Conservation (phyloP, 2,888 invertebrate species). For the Synergus gifuensis region DNA sequence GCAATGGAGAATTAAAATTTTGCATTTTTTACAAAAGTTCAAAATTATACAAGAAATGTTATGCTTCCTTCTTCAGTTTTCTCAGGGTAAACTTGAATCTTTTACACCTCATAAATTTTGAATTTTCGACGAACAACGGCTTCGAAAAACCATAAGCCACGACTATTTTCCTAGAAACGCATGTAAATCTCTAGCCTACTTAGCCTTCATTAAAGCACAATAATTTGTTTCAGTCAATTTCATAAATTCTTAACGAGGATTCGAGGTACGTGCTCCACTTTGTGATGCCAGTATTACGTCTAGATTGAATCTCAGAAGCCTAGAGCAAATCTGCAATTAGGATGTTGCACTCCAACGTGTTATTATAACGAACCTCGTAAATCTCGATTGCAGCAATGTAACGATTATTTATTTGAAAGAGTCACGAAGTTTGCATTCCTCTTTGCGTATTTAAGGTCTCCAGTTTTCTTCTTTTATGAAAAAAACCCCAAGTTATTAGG, state of each 20-base stretch:
- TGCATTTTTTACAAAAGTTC: neutral
- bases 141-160: neutral
- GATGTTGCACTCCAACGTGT: conserved; percentile 4
- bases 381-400: neutral
- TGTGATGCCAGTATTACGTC: conserved; percentile 6
- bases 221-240: neutral
- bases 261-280: conserved; percentile 17
- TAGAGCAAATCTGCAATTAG: conserved; percentile 10
- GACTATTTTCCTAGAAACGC: neutral
- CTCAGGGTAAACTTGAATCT: neutral
- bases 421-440: conserved; percentile 21
- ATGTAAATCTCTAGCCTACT: conserved; percentile 13
- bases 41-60: neutral
- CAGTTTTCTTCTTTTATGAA: conserved; percentile 14
- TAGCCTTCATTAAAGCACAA: neutral
- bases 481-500: conserved; percentile 26
- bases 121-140: neutral
- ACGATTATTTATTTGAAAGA: conserved; percentile 17
- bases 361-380: conserved; percentile 30
- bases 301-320: conserved; percentile 13
- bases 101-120: neutral
- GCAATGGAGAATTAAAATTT: no score
- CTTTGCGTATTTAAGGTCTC: conserved; percentile 16
- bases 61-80: neutral
- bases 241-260: conserved; percentile 33